Evolutionary conservation across 92 coral and sea anemone species (phyloP), one percentile per base, ranked within the genome.

Genomic region (Porites lobata): DNA sequence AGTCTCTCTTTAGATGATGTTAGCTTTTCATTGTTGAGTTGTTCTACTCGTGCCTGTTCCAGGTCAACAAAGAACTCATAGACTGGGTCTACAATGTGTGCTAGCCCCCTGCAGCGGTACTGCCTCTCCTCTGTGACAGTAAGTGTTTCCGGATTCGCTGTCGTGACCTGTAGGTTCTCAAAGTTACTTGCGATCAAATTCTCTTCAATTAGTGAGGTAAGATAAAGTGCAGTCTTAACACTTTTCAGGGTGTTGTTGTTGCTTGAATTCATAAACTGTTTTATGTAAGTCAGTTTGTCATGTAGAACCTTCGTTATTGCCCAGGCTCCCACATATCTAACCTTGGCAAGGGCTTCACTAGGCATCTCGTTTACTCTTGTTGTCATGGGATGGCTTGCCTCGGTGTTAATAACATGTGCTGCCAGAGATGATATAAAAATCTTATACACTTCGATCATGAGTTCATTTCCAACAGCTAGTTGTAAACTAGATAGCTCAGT

Each of bases 251-350:
- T 78, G 51, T 61, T n/a, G 69, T 21, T 54, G 3, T 20, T 11
- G 32, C 18, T 1, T 0, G 83, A 78, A 29, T 51, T n/a, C 17
- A 78, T 78, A 52, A 18, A 58, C 21, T 58, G 18, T 13, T 47
- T 21, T 12, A 79, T 59, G 38, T 78, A 59, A 38, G 8, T 19
- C 15, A 78, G 9, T 58, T 54, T 3, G 18, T 78, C 21, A 70
- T 56, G 7, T 0, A 59, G 9, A 1, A 78, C 69, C 24, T 78
- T 80, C n/a, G 26, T 64, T 43, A 80, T 62, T 7, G 91, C 87
- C 91, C 80, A 87, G 19, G 87, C 85, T 5, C 81, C 81, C 29
- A 87, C 91, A 72, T 87, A 64, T 17, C 87, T 72, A 9, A 80
- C 29, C 53, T 87, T 87, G 19, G 91, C 57, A n/a, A 17, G 50